A percentile compares a stretch with the other conserved stretches of the same genome.
Conservation (phyloP, 2,797 vertebrate genomes). For the Carduelis carduelis region DNA sequence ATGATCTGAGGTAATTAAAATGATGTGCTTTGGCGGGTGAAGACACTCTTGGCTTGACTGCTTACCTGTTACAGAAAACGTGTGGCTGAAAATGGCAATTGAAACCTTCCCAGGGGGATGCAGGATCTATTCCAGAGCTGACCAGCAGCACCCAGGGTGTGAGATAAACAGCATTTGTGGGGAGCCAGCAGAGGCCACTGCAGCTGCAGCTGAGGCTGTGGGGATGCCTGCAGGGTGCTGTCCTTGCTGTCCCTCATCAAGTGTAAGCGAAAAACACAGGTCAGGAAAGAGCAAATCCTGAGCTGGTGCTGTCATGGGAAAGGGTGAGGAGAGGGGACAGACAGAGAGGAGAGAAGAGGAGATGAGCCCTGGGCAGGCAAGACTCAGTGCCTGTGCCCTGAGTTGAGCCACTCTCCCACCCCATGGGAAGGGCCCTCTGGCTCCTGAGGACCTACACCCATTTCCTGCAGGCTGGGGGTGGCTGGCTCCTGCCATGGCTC, state of each 20-base stretch:
- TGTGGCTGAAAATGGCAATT: background rate
- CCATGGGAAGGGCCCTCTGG: rapidly evolving
- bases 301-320: background rate
- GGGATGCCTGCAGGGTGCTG: background rate
- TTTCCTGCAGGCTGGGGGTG: background rate
- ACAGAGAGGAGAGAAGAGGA: background rate
- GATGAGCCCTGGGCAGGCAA: background rate
- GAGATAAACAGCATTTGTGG: background rate
- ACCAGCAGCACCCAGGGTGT: background rate
- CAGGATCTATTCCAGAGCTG: background rate
- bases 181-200: background rate
- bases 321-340: background rate
- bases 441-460: background rate
- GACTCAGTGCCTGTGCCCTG: background rate
- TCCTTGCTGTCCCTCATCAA: background rate
- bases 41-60: background rate
- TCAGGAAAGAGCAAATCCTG: background rate
- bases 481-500: background rate
- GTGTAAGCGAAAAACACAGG: rapidly evolving
- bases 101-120: background rate
- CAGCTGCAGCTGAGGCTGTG: rapidly evolving
- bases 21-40: background rate
- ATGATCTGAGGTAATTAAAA: conserved; percentile 52
- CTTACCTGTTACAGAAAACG: background rate
- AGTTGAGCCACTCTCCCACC: background rate